phyloP scores from a whole-genome alignment of 2,797 vertebrate genomes.

The Mallotus villosus region DNA sequence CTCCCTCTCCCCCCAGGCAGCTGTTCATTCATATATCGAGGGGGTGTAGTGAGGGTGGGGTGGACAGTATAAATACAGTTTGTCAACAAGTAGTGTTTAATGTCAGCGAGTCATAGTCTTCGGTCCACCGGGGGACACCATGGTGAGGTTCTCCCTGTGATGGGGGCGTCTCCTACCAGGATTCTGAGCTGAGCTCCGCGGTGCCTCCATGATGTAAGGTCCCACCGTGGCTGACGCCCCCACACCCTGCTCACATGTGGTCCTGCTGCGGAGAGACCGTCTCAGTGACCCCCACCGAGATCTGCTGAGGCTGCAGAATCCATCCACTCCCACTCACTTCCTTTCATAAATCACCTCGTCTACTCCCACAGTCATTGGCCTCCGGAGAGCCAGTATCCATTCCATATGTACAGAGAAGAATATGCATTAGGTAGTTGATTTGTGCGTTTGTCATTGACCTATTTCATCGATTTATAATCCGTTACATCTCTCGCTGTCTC shows the following conservation, averaged over 20 bases:
- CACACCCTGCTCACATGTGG: conserved; percentile 29
- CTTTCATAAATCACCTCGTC: conserved; percentile 20
- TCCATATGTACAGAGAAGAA: too few species aligned
- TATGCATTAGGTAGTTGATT: too few species aligned
- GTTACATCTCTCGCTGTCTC: background rate
- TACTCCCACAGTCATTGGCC: background rate
- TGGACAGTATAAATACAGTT: conserved; percentile 73
- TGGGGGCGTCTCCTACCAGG: background rate
- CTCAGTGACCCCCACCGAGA: conserved; percentile 30
- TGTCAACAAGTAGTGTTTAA: conserved; percentile 75
- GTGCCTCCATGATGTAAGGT: conserved; percentile 27
- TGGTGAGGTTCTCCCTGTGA: conserved; percentile 32
- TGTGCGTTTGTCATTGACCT: too few species aligned
- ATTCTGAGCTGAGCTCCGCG: conserved; percentile 26
- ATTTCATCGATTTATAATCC: too few species aligned
- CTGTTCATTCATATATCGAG: conserved; percentile 66
- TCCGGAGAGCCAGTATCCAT: background rate
- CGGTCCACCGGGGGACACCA: conserved; percentile 11
- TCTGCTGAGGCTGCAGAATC: conserved; percentile 23
- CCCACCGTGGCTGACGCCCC: background rate
- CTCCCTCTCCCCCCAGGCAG: conserved; percentile 55
- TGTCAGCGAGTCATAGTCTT: conserved; percentile 53
- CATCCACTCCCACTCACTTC: conserved; percentile 23
- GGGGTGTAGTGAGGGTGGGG: conserved; percentile 34
- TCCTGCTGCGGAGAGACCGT: conserved; percentile 32